Evolutionary conservation across 2,888 invertebrate genomes (phyloP), one percentile per base, ranked within the genome.

Genomic region (Aphodius granarius): DNA sequence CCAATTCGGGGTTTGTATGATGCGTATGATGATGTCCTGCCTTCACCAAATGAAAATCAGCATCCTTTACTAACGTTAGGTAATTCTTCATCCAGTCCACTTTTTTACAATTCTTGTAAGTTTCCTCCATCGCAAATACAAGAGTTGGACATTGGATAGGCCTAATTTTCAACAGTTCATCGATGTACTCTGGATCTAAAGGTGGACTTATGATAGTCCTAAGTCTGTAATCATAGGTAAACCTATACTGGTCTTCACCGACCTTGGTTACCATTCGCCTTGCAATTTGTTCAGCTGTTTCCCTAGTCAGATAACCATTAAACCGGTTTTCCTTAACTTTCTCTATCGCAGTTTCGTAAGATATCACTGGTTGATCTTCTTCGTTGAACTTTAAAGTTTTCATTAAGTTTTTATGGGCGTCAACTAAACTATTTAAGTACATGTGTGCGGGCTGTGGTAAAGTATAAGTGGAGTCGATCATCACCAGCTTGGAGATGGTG

Each of bases 331-430:
- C 65, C 16, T 17, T 65, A 63, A 74, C n/a, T 71, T 71, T 74
- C 18, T 23, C 18, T 21, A 74, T 21, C 22, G 71, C 23, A 63
- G 63, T 43, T 21, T 63, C 71, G 64, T 74, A 74, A 21, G 75
- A 63, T 21, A 72, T 72, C 21, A 22, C 9, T 3, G 74, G 74
- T 15, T 63, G 18, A 2, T 71, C 23, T 71, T 71, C 71, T 2
- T 63, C 20, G 21, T 74, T 71, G 21, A 74, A 74, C 5, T 15
- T n/a, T 3, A 70, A 63, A 80, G 85, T 66, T 78, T 84, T 2
- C 79, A 75, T 66, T 83, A 89, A 77, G 83, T 85, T 21, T 78
- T 86, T 77, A 85, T 89, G 81, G 83, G 88, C 0, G 73, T 75
- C 0, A 80, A 81, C 78, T 83, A 89, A 80, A 78, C 66, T 73